Evolutionary conservation across 2,797 vertebrate species (phyloP).

Genomic region (Dermochelys coriacea): DNA sequence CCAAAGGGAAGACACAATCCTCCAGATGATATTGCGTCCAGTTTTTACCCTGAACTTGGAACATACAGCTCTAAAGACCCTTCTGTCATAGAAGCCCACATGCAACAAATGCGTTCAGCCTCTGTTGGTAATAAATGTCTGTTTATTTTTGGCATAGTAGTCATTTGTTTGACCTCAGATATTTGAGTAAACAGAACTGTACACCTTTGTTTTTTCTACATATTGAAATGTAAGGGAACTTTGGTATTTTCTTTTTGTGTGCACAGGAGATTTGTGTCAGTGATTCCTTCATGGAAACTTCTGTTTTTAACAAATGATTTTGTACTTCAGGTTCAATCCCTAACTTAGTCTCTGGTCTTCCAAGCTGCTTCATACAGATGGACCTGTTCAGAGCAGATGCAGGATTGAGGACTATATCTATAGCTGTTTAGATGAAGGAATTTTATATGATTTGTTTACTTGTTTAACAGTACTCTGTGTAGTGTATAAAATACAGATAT

Average conservation of each 20-base stretch:
- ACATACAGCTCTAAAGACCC: slow-evolving; percentile 96
- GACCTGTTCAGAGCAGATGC: not conserved
- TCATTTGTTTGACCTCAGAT: not conserved
- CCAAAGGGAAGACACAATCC: slow-evolving; percentile 91
- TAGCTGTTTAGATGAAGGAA: not conserved
- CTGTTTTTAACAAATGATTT: slow-evolving; percentile 10
- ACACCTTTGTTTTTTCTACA: not conserved
- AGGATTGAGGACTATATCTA: not conserved
- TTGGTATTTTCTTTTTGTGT: not conserved
- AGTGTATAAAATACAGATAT: not conserved
- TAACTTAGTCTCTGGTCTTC: not conserved
- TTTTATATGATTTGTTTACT: not conserved
- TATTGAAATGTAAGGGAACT: not conserved
- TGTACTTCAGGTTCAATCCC: not conserved
- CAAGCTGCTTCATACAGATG: not conserved
- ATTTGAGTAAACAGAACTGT: not conserved
- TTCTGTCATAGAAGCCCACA: slow-evolving; percentile 91
- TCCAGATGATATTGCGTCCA: slow-evolving; percentile 94
- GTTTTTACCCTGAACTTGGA: slow-evolving; percentile 95
- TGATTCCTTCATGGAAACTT: not conserved
- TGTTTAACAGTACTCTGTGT: not conserved
- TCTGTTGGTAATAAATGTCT: slow-evolving; percentile 89
- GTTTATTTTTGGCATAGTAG: not conserved
- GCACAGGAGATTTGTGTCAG: not conserved
- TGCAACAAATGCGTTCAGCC: slow-evolving; percentile 93